These are phyloP conservation scores for cattle (Bos taurus) DNA, from an alignment of 2,113 vertebrate species.

Conservation along the genomic window ARS-UCD2.0 NC_037337.1:62702001-62702500, in stretches of 20 bases:
- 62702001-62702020: constrained; percentile 63
- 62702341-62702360: constrained; percentile 78
- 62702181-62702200: constrained; percentile 75
- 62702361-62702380: constrained; percentile 74
- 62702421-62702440: constrained; percentile 48
- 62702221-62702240: constrained; percentile 74
- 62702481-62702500: neutral
- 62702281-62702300: constrained; percentile 79
- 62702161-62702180: constrained; percentile 76
- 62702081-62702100: constrained; percentile 56
- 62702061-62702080: constrained; percentile 66
- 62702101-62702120: constrained; percentile 60
- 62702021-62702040: constrained; percentile 52
- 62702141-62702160: constrained; percentile 71
- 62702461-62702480: neutral
- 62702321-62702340: constrained; percentile 82
- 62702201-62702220: constrained; percentile 82
- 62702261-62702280: constrained; percentile 76
- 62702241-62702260: constrained; percentile 77
- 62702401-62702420: constrained; percentile 21
- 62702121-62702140: constrained; percentile 48
- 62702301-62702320: constrained; percentile 81
- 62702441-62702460: constrained; percentile 42
- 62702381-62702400: neutral
- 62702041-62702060: constrained; percentile 53